Conservation (phyloP, 2,888 invertebrate genomes). For the Philereme transversata region DNA sequence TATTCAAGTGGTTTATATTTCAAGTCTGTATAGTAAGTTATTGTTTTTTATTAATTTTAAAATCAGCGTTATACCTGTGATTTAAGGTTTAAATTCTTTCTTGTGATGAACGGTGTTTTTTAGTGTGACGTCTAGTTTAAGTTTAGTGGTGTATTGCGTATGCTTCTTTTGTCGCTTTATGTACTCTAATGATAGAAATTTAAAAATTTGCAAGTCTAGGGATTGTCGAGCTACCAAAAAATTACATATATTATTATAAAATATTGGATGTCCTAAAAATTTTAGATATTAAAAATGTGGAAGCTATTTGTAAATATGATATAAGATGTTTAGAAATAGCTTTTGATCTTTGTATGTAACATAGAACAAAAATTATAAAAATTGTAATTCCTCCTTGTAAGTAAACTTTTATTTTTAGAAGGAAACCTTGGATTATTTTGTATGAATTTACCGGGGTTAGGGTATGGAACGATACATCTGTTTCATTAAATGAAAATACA, state of each 20-base stretch:
- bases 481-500: constrained; percentile 6
- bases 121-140: constrained; percentile 61
- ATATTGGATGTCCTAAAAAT: constrained; percentile 45
- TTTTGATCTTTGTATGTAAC: constrained; percentile 68
- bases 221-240: constrained; percentile 42
- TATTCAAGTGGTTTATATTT: constrained; percentile 68
- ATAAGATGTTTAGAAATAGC: constrained; percentile 67
- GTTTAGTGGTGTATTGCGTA: constrained; percentile 49
- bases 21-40: constrained; percentile 79
- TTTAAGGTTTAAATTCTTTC: constrained; percentile 69
- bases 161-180: constrained; percentile 49
- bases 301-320: constrained; percentile 76
- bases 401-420: constrained; percentile 81
- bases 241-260: constrained; percentile 32
- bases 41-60: constrained; percentile 64
- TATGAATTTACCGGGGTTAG: constrained; percentile 31
- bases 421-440: constrained; percentile 55
- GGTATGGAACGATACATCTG: constrained; percentile 15
- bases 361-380: constrained; percentile 72
- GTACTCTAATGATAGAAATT: constrained; percentile 39
- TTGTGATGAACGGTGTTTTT: constrained; percentile 62
- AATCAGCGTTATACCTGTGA: constrained; percentile 74
- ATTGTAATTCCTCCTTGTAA: constrained; percentile 79
- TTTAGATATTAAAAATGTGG: constrained; percentile 43
- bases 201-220: constrained; percentile 53